Evolutionary conservation across 2,888 invertebrate genomes (phyloP).

Genomic region (Eilema caniola): DNA sequence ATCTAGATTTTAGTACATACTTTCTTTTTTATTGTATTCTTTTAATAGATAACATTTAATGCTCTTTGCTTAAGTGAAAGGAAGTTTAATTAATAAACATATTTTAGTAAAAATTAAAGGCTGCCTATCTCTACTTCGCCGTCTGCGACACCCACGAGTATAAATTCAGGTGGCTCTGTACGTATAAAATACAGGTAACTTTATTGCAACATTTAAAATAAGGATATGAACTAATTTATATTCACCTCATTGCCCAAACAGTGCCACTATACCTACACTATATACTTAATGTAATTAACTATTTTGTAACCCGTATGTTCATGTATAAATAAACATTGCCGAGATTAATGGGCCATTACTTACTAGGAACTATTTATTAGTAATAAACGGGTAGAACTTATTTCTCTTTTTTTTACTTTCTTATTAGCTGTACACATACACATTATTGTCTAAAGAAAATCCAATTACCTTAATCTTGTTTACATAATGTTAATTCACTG

Average conservation of each 20-base stretch:
- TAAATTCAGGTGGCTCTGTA: too few relatives aligned
- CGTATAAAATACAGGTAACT: too few relatives aligned
- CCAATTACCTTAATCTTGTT: not conserved
- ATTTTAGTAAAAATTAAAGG: too few relatives aligned
- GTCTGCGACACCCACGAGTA: too few relatives aligned
- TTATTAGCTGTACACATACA: too few relatives aligned
- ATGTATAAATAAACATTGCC: not conserved
- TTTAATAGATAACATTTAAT: too few relatives aligned
- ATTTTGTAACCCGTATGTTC: not conserved
- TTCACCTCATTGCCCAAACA: not conserved
- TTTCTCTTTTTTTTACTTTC: not conserved
- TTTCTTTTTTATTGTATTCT: too few relatives aligned
- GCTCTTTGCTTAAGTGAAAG: too few relatives aligned
- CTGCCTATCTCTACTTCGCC: too few relatives aligned
- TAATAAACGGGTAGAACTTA: slow-evolving; percentile 5
- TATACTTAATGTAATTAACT: slow-evolving; percentile 1
- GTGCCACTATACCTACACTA: not conserved
- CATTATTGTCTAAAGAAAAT: not conserved
- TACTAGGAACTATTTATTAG: slow-evolving; percentile 3
- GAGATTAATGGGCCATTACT: slow-evolving; percentile 9
- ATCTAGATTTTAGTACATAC: too few relatives aligned
- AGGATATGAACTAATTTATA: not conserved
- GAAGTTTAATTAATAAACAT: too few relatives aligned
- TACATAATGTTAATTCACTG: not conserved
- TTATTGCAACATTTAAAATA: too few relatives aligned